Conservation (phyloP, 2,113 vertebrate species). For the Datnioides undecimradiatus region DNA sequence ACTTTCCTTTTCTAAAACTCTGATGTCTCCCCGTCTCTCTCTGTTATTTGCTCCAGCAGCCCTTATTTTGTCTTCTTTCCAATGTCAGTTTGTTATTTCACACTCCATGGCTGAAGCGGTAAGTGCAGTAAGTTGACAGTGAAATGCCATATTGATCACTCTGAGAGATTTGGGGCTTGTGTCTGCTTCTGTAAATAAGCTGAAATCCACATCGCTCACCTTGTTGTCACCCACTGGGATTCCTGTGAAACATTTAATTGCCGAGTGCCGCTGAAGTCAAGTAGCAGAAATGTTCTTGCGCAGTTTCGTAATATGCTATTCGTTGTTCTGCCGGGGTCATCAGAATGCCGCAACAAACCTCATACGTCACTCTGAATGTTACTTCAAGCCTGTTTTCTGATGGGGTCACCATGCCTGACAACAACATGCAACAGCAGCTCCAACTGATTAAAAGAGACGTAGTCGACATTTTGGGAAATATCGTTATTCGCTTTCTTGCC, state of each 20-base stretch:
- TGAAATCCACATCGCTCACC: constrained; percentile 25
- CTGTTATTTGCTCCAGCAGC: neutral
- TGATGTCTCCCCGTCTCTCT: neutral
- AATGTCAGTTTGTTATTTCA: neutral
- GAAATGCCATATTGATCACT: constrained; percentile 30
- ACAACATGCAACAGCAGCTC: no score
- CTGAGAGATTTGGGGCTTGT: constrained; percentile 19
- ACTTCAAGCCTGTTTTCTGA: neutral
- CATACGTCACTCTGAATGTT: neutral
- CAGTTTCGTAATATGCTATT: constrained; percentile 15
- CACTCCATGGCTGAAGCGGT: constrained; percentile 2
- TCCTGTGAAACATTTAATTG: constrained; percentile 13
- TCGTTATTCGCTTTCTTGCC: neutral
- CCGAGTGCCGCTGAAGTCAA: neutral
- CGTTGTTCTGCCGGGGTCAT: no score
- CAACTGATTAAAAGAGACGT: neutral
- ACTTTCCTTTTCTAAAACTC: constrained; percentile 52
- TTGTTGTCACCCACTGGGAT: neutral
- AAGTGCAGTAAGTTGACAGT: constrained; percentile 8
- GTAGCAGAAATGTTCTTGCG: constrained; percentile 6
- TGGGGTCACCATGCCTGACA: neutral
- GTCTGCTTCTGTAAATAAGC: constrained; percentile 23
- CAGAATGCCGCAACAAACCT: neutral
- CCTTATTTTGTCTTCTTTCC: neutral
- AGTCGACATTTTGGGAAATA: neutral